Conservation (phyloP, 2,888 invertebrate species). For the Drosophila kambysellisi region DNA sequence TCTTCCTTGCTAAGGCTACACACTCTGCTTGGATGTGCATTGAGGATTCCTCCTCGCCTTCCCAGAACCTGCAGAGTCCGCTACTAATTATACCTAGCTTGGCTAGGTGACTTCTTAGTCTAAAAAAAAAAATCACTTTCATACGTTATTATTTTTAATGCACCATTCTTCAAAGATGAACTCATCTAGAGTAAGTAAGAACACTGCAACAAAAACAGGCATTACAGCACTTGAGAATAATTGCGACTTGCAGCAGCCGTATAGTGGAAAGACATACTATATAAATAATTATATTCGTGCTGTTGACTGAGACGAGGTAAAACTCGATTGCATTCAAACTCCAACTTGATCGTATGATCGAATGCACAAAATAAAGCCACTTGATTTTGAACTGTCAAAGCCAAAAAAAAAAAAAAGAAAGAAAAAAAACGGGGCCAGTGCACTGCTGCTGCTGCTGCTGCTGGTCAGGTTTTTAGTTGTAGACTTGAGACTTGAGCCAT, state of each 20-base stretch:
- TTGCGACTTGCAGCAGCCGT: not conserved
- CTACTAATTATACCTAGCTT: too few relatives aligned
- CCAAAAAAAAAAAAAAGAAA: slow-evolving; percentile 26
- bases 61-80: too few relatives aligned
- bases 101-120: too few relatives aligned
- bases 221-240: slow-evolving; percentile 4
- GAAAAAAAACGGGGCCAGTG: slow-evolving; percentile 58
- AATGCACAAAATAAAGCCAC: slow-evolving; percentile 40
- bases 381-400: slow-evolving; percentile 71
- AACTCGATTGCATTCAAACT: slow-evolving; percentile 55
- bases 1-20: too few relatives aligned
- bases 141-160: not conserved
- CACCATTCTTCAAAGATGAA: not conserved
- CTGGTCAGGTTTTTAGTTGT: slow-evolving; percentile 32
- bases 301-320: slow-evolving; percentile 24
- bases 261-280: not conserved
- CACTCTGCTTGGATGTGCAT: too few relatives aligned
- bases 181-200: not conserved
- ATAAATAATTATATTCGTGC: not conserved
- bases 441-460: slow-evolving; percentile 24
- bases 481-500: slow-evolving; percentile 48
- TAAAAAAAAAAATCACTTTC: too few relatives aligned
- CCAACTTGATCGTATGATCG: slow-evolving; percentile 43
- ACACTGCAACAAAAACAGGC: not conserved
- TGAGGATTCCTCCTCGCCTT: too few relatives aligned